Conservation (phyloP, 2,113 vertebrate genomes). For the Dasyprocta punctata region DNA sequence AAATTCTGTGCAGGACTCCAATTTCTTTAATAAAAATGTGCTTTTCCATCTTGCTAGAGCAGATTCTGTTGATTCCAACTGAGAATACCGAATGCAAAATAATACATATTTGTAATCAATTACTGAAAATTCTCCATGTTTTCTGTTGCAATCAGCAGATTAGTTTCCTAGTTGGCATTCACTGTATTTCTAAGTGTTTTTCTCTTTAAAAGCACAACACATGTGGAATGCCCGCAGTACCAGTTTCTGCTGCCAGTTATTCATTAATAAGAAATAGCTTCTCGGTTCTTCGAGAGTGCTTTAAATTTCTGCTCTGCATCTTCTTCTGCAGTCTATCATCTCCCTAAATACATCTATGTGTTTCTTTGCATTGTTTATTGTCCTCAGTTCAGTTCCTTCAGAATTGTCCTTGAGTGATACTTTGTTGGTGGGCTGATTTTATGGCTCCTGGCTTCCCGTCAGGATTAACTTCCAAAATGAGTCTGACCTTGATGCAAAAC, state of each 20-base stretch:
- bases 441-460: not conserved
- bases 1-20: not conserved
- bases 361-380: not conserved
- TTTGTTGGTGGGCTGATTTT: constrained; percentile 45
- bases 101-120: not conserved
- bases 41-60: not conserved
- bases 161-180: not conserved
- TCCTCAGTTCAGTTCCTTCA: constrained; percentile 24
- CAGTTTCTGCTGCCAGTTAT: fast-evolving
- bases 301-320: not conserved
- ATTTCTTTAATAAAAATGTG: not conserved
- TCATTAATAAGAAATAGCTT: not conserved
- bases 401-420: constrained; percentile 49
- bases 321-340: not conserved
- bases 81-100: not conserved
- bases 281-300: not conserved
- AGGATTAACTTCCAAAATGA: constrained; percentile 20
- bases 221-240: not conserved
- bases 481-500: not conserved
- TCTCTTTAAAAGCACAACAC: not conserved
- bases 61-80: not conserved
- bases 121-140: not conserved
- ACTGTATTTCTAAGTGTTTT: not conserved
- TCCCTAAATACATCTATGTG: not conserved
- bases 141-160: not conserved